Evolutionary conservation across 53 echinoderm and acorn worm genomes (phyloP).

Genomic region (Holothuria leucospilota): DNA sequence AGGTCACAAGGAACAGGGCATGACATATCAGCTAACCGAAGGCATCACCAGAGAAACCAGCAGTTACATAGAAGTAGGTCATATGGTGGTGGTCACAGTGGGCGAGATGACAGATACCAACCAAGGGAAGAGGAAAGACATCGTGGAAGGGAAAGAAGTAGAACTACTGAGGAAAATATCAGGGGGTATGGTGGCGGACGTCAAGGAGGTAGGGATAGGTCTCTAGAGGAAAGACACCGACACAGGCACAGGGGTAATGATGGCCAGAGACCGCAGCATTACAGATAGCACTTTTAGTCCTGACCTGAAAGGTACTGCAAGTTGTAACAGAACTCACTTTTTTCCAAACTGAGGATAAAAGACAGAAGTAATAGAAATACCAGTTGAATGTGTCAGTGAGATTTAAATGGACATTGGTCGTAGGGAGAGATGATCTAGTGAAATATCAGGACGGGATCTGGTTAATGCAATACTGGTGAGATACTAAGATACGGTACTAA

Average conservation of each 20-base stretch:
- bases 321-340: too few species aligned
- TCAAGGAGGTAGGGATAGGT: neutral
- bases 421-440: too few species aligned
- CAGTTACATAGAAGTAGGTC: neutral
- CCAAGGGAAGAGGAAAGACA: conserved; percentile 8
- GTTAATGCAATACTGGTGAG: too few species aligned
- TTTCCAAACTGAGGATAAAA: too few species aligned
- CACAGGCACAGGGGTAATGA: neutral
- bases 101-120: neutral
- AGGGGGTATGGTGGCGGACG: conserved; percentile 24
- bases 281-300: neutral
- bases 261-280: neutral
- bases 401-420: too few species aligned
- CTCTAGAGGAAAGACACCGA: neutral
- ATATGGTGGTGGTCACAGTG: neutral
- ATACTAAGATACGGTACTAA: too few species aligned
- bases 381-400: too few species aligned
- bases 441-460: too few species aligned
- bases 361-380: too few species aligned
- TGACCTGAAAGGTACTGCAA: too few species aligned
- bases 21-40: neutral
- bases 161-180: conserved; percentile 23
- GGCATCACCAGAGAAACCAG: neutral
- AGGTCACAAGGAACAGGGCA: too few species aligned
- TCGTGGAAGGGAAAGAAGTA: conserved; percentile 15